Base-by-base conservation (phyloP, 2,888 invertebrate genomes). In the Melanchra persicariae region DNA sequence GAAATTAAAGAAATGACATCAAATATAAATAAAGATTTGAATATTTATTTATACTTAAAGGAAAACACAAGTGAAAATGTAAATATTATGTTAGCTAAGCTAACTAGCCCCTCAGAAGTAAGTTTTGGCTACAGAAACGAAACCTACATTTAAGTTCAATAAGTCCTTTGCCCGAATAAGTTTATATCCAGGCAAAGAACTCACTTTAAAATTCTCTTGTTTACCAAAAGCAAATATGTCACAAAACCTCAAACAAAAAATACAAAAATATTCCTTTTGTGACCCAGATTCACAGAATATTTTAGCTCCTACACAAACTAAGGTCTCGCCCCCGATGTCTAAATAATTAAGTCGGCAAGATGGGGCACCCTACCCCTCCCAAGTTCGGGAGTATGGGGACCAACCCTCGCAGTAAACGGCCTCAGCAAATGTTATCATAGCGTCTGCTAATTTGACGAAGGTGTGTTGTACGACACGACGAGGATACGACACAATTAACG, bases 401-500 rank as follows among this genome's bases (percentile, higher is more conserved):
- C 79, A 76, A 79, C 87, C 89, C 91, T 88, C 85, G 85, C 85
- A 88, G 89, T 90, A 91, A 91, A 89, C 82, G 80, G 75, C 80
- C 85, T 84, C 85, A 85, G 89, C 86, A 88, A 90, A 92, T 91
- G 89, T 91, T 92, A 86, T 90, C 88, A 85, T 87, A 87, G 87
- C 77, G 86, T 84, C 83, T 70, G 86, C 87, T 91, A 91, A 92
- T 91, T 91, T 89, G 85, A 88, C 81, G 83, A 59, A 84, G 81
- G 73, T 77, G 65, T 78, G 70, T 83, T 78, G 58, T 58, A 40
- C n/a, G 8, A 66, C 75, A 74, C 71, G 65, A 75, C 68, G 63
- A 67, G 45, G 51, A 71, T 51, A 73, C 62, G 55, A 67, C 60
- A 47, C 47, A 64, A 61, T 80, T 63, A 78, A 70, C 79, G 47